Evolutionary conservation across 1,140 invertebrate genomes (phyloP).

Genomic region (Musca vetustissima): DNA sequence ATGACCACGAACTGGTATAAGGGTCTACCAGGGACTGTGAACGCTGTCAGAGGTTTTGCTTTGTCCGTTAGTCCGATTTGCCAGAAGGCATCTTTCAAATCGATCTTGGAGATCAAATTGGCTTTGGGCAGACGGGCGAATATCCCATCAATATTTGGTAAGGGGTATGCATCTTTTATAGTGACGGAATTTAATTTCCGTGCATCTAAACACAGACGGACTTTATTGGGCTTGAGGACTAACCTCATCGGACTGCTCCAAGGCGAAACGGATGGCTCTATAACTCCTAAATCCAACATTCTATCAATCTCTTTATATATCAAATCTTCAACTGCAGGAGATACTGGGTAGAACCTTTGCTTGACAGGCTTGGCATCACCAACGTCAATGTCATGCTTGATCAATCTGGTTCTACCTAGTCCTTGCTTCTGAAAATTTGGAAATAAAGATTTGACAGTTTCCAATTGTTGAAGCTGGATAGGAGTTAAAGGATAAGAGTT

Average conservation of each 20-base stretch:
- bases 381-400: conserved; percentile 6
- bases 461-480: conserved; percentile 7
- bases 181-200: conserved; percentile 39
- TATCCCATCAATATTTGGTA: conserved; percentile 36
- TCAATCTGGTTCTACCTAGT: conserved; percentile 16
- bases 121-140: conserved; percentile 31
- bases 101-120: conserved; percentile 33
- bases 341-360: conserved; percentile 20
- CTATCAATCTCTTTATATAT: conserved; percentile 15
- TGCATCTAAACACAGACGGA: conserved; percentile 37
- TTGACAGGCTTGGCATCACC: conserved; percentile 10
- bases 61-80: conserved; percentile 43
- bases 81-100: conserved; percentile 48
- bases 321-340: conserved; percentile 7
- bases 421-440: conserved; percentile 15
- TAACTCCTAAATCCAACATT: conserved; percentile 25
- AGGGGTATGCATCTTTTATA: conserved; percentile 30
- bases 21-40: conserved; percentile 31
- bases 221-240: conserved; percentile 16
- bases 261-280: background rate
- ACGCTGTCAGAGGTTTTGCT: conserved; percentile 53
- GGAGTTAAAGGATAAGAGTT: background rate
- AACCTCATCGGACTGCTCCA: conserved; percentile 26
- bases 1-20: conserved; percentile 34
- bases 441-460: conserved; percentile 3